phyloP scores from a whole-genome alignment of 2,797 vertebrate genomes.

The Limosa lapponica region DNA sequence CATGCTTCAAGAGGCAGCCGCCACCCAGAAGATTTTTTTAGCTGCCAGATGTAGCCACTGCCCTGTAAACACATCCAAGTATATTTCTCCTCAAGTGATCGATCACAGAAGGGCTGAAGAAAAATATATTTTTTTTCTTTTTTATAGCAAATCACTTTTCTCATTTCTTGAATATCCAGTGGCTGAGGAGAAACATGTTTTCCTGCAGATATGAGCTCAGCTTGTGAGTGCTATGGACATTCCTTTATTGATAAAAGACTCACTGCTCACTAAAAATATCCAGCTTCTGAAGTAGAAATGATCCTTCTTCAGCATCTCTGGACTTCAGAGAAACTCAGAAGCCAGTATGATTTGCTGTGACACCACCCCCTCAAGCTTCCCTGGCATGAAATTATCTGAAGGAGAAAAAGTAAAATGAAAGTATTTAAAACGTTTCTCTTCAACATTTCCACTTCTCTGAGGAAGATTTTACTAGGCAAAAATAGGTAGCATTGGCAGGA shows the following conservation, averaged over 20 bases:
- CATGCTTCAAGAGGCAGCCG: background rate
- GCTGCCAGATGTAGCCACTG: background rate
- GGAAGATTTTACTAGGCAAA: background rate
- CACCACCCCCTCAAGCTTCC: background rate
- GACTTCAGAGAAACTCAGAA: slow-evolving; percentile 6
- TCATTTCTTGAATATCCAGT: background rate
- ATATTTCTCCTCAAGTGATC: background rate
- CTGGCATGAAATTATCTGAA: background rate
- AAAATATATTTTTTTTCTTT: background rate
- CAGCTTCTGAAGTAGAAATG: slow-evolving; percentile 28
- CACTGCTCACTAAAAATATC: slow-evolving; percentile 27
- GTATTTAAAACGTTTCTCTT: background rate
- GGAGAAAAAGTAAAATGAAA: background rate
- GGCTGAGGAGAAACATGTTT: background rate
- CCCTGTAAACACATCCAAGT: background rate
- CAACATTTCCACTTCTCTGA: background rate
- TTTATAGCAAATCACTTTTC: background rate
- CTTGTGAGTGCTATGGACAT: background rate
- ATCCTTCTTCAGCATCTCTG: background rate
- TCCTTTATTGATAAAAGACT: slow-evolving; percentile 20
- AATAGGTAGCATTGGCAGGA: background rate
- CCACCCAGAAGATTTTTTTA: background rate
- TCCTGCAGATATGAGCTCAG: background rate
- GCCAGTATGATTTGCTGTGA: background rate
- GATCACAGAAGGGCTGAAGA: background rate